These are phyloP conservation scores for Agonum fuliginosum DNA, from an alignment of 2,888 invertebrate genomes.

Conservation along the genomic window DNA sequence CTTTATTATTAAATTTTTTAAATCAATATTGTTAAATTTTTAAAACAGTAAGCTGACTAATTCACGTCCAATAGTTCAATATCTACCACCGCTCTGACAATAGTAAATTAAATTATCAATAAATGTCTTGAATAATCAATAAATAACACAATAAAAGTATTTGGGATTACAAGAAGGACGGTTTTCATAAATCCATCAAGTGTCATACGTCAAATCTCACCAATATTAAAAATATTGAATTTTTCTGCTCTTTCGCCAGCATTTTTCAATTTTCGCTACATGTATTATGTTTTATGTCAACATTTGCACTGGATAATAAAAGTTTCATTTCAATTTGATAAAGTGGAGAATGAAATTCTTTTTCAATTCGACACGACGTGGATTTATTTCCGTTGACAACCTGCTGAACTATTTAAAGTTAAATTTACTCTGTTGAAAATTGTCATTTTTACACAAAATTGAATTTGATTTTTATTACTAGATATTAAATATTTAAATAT, in stretches of 20 bases:
- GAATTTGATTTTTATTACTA: no score
- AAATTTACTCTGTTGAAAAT: no score
- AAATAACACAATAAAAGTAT: background rate
- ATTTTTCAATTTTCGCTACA: constrained; percentile 29
- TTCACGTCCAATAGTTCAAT: no score
- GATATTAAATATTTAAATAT: no score
- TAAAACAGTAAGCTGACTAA: no score
- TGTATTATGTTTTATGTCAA: constrained; percentile 27
- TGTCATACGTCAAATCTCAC: constrained; percentile 14
- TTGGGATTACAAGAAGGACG: constrained; percentile 1
- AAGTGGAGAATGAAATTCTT: background rate
- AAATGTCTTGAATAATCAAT: no score
- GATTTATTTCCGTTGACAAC: background rate
- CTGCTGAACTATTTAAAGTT: background rate
- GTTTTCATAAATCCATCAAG: constrained; percentile 14
- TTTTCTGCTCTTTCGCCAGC: background rate
- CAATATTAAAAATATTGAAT: constrained; percentile 32
- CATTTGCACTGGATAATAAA: constrained; percentile 7
- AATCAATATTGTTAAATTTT: no score
- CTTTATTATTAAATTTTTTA: no score
- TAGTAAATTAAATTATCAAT: no score
- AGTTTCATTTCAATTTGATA: background rate
- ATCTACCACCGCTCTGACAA: no score
- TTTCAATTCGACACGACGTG: background rate
- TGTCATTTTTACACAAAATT: no score